A percentile compares a stretch with the other conserved stretches of the same genome.
These are phyloP conservation scores for Nematostella vectensis DNA, from an alignment of 92 coral and sea anemone genomes.

Conservation along the genomic window DNA sequence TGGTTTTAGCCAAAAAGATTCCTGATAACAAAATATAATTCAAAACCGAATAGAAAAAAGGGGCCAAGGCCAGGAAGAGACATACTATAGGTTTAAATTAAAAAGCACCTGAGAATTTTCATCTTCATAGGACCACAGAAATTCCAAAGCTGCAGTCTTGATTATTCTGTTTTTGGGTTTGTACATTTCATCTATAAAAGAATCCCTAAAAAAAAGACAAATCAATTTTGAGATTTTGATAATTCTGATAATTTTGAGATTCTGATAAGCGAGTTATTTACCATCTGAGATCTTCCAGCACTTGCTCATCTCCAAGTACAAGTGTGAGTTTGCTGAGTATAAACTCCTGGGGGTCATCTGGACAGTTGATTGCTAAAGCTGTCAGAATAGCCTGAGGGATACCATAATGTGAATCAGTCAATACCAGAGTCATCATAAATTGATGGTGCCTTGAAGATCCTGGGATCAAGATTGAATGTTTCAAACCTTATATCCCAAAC, in stretches of 20 bases:
- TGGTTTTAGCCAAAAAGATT: too few species aligned
- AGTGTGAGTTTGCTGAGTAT: slow-evolving; percentile 64
- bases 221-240: background rate
- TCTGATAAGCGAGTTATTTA: too few species aligned
- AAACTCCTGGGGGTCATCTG: slow-evolving; percentile 74
- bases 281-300: slow-evolving; percentile 85
- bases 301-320: slow-evolving; percentile 39
- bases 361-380: slow-evolving; percentile 91
- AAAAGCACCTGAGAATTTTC: slow-evolving; percentile 91
- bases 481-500: too few species aligned
- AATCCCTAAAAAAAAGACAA: slow-evolving; percentile 41
- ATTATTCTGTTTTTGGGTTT: slow-evolving; percentile 56
- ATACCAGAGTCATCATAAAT: background rate
- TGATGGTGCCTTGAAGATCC: too few species aligned
- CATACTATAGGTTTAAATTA: too few species aligned
- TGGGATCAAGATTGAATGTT: too few species aligned
- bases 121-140: slow-evolving; percentile 98
- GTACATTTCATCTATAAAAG: slow-evolving; percentile 65
- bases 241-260: background rate
- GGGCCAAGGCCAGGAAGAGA: too few species aligned
- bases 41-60: too few species aligned
- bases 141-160: slow-evolving; percentile 50
- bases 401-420: background rate
- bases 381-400: slow-evolving; percentile 69
- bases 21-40: too few species aligned